A percentile compares a stretch with the other conserved stretches of the same genome.
Conservation (phyloP, 2,113 vertebrate species). For the Cnemophilus loriae region DNA sequence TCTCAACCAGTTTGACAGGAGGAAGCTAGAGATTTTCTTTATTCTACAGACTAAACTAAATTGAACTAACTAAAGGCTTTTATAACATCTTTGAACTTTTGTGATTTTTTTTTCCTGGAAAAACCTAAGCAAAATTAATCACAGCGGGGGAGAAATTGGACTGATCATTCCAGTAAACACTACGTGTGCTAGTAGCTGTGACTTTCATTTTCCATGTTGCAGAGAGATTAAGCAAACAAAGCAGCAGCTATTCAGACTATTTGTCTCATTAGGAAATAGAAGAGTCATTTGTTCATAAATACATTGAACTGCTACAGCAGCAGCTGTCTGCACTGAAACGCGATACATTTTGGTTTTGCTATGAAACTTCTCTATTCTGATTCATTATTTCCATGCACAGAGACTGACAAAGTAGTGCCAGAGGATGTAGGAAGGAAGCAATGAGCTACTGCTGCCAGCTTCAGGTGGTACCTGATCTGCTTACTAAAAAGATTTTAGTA, state of each 20-base stretch:
- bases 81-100: background rate
- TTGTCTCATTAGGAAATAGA: background rate
- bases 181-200: background rate
- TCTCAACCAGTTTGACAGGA: background rate
- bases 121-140: background rate
- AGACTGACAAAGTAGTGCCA: background rate
- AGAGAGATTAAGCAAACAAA: background rate
- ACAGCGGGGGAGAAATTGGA: background rate
- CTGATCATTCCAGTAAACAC: background rate
- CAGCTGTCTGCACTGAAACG: background rate
- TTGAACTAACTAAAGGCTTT: background rate
- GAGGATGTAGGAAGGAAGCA: background rate
- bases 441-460: background rate
- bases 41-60: background rate
- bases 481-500: background rate
- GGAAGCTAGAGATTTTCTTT: background rate
- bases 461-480: background rate
- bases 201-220: background rate
- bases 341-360: background rate
- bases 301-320: background rate
- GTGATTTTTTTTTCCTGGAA: background rate
- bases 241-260: background rate
- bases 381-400: background rate
- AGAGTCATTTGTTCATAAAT: background rate
- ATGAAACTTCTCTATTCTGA: background rate